A percentile compares a stretch with the other conserved stretches of the same genome.
These are phyloP conservation scores for Anas bahamensis DNA, from an alignment of 2,797 vertebrate species.

Conservation along the genomic window DNA sequence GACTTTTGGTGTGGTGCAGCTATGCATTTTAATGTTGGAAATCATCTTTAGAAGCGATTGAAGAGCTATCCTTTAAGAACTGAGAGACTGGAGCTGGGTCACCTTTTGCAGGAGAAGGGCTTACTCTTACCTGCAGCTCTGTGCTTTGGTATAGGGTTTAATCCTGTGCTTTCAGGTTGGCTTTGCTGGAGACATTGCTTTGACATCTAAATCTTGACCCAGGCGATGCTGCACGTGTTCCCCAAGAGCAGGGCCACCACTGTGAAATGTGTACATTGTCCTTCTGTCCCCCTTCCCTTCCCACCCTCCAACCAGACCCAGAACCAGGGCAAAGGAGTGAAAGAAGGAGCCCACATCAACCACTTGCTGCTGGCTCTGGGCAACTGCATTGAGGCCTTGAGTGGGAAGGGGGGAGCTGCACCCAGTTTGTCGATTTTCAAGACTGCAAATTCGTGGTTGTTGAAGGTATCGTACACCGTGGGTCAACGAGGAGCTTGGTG, in stretches of 20 bases:
- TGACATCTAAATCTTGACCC: background rate
- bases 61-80: background rate
- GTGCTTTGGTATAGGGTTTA: background rate
- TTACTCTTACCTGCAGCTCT: background rate
- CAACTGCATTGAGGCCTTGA: constrained; percentile 70
- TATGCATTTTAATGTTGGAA: background rate
- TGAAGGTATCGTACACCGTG: constrained; percentile 52
- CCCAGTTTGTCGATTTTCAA: constrained; percentile 61
- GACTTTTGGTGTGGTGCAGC: background rate
- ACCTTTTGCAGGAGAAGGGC: background rate
- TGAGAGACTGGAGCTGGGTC: background rate
- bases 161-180: background rate
- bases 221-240: fast-evolving
- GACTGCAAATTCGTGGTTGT: constrained; percentile 74
- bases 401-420: constrained; percentile 41
- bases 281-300: background rate
- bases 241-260: fast-evolving
- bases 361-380: constrained; percentile 58
- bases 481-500: background rate
- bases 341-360: constrained; percentile 74
- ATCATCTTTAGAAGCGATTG: background rate
- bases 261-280: background rate
- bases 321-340: constrained; percentile 70
- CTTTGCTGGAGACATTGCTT: background rate
- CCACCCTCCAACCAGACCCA: constrained; percentile 51